Evolutionary conservation across 2,113 vertebrate species (phyloP).

Genomic region (Rhineura floridana): DNA sequence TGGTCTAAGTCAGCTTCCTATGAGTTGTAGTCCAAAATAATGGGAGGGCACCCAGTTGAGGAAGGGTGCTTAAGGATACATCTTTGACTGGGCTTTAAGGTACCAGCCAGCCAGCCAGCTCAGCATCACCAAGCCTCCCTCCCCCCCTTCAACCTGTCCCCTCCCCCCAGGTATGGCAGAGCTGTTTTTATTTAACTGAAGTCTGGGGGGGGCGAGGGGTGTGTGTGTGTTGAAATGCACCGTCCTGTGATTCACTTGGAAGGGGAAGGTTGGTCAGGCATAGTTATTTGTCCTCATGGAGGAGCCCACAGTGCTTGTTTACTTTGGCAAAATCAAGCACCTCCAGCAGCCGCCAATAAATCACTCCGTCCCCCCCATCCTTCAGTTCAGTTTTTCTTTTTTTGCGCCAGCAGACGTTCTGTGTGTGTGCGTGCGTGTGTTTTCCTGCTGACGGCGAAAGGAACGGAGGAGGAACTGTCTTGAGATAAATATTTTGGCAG

Average conservation of each 20-base stretch:
- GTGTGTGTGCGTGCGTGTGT: neutral
- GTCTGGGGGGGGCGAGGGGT: neutral
- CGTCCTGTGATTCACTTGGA: neutral
- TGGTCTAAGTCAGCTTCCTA: no score
- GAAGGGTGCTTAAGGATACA: neutral
- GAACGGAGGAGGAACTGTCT: conserved; percentile 12
- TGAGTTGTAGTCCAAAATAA: no score
- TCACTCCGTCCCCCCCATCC: neutral
- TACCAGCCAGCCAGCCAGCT: neutral
- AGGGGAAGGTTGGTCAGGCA: no score
- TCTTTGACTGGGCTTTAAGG: neutral
- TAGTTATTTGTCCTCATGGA: neutral
- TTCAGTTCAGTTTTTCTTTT: neutral
- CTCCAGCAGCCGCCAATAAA: neutral
- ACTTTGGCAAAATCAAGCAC: neutral
- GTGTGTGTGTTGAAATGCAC: neutral
- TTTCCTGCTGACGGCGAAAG: neutral
- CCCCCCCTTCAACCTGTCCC: no score
- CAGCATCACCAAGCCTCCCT: no score
- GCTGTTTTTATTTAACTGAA: neutral
- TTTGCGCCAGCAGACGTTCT: neutral
- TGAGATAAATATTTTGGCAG: neutral
- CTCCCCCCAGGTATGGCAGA: neutral
- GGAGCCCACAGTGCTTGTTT: neutral
- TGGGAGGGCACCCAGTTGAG: no score